A percentile compares a stretch with the other conserved stretches of the same genome.
phyloP scores from a whole-genome alignment of 2,113 vertebrate species.

The Perccottus glenii region DNA sequence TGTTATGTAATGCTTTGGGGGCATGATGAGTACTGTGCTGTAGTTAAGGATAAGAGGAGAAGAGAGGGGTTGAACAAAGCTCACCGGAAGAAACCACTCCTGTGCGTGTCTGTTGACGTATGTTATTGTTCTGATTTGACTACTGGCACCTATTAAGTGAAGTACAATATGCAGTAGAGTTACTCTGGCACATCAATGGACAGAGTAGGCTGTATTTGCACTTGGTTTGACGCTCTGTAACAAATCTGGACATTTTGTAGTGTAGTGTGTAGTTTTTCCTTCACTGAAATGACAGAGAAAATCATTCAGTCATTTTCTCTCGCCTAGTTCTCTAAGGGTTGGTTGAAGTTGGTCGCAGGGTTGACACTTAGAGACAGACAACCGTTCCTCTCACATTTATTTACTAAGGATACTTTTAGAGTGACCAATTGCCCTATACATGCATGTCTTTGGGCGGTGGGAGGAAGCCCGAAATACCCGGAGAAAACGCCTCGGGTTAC shows the following conservation, averaged over 20 bases:
- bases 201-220: slow-evolving; percentile 3
- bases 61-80: neutral
- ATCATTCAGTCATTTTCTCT: too few species aligned
- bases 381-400: too few species aligned
- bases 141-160: slow-evolving; percentile 10
- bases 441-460: too few species aligned
- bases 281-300: neutral
- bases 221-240: neutral
- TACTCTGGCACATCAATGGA: neutral
- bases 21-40: slow-evolving; percentile 29
- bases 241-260: too few species aligned
- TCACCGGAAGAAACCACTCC: slow-evolving; percentile 14
- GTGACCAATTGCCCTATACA: too few species aligned
- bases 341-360: too few species aligned
- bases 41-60: slow-evolving; percentile 15
- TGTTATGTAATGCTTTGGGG: slow-evolving; percentile 56
- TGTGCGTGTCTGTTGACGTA: slow-evolving; percentile 10
- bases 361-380: too few species aligned
- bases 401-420: too few species aligned
- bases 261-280: too few species aligned
- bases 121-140: slow-evolving; percentile 18
- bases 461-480: too few species aligned
- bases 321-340: too few species aligned
- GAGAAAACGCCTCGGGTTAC: neutral
- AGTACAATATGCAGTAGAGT: neutral